Percentiles rank a stretch among this genome's conserved stretches.
Evolutionary conservation across 2,113 vertebrate genomes (phyloP).

Genomic region (Mungos mungo): DNA sequence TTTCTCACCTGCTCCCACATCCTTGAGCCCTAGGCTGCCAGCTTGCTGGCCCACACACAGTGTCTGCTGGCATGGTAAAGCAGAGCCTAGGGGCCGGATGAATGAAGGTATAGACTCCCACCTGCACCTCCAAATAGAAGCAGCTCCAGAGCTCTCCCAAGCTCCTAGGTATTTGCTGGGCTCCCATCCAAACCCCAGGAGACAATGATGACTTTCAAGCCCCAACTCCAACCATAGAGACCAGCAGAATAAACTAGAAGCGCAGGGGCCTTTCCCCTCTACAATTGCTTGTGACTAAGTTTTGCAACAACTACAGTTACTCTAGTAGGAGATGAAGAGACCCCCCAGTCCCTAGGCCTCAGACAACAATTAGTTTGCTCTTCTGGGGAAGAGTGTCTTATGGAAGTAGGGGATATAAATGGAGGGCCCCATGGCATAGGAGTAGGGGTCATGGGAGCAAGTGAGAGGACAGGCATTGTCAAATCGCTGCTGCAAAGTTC

Average conservation of each 20-base stretch:
- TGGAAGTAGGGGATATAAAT: not conserved
- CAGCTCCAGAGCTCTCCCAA: slow-evolving; percentile 21
- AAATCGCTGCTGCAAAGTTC: not conserved
- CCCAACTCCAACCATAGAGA: not conserved
- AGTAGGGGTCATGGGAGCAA: not conserved
- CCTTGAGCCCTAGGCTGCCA: slow-evolving; percentile 49
- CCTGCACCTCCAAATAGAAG: slow-evolving; percentile 39
- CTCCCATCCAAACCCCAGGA: slow-evolving; percentile 52
- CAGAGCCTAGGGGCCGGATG: not conserved
- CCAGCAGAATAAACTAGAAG: not conserved
- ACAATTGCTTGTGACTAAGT: not conserved
- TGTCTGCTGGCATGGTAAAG: slow-evolving; percentile 35
- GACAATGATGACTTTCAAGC: slow-evolving; percentile 26
- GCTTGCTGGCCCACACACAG: slow-evolving; percentile 47
- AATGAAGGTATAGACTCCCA: slow-evolving; percentile 33
- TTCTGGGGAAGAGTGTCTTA: not conserved
- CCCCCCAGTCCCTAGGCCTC: not conserved
- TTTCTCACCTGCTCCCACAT: slow-evolving; percentile 55
- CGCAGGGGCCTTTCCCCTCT: not conserved
- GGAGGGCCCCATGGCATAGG: not conserved
- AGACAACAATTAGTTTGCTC: not conserved
- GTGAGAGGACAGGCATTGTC: not conserved
- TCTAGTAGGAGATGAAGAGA: not conserved
- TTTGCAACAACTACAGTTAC: not conserved
- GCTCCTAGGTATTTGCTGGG: slow-evolving; percentile 63